These are phyloP conservation scores for Coleophora flavipennella DNA, from an alignment of 2,888 invertebrate species.

Conservation along the genomic window DNA sequence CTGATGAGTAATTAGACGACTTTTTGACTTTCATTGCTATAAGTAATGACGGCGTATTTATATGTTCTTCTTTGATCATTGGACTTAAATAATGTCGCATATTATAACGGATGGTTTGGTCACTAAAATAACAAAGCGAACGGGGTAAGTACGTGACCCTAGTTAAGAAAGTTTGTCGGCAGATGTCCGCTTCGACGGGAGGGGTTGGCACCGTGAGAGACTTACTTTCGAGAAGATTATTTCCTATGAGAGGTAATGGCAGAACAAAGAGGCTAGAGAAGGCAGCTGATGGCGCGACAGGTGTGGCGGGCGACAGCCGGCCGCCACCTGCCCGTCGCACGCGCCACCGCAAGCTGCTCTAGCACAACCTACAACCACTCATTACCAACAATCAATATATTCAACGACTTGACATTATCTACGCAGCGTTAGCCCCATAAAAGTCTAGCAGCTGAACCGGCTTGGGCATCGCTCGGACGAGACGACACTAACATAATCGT, in stretches of 20 bases:
- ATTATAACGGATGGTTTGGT: too few relatives aligned
- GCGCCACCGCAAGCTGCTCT: slow-evolving; percentile 64
- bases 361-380: slow-evolving; percentile 40
- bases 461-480: slow-evolving; percentile 1
- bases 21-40: too few relatives aligned
- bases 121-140: too few relatives aligned
- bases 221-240: slow-evolving; percentile 1
- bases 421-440: slow-evolving; percentile 21
- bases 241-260: slow-evolving; percentile 1
- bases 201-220: slow-evolving; percentile 7
- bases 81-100: too few relatives aligned
- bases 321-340: slow-evolving; percentile 52
- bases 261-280: slow-evolving; percentile 35
- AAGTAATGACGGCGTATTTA: too few relatives aligned
- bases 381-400: slow-evolving; percentile 34
- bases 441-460: slow-evolving; percentile 37
- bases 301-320: slow-evolving; percentile 63
- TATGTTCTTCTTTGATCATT: too few relatives aligned
- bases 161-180: slow-evolving; percentile 5
- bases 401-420: slow-evolving; percentile 32
- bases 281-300: slow-evolving; percentile 65
- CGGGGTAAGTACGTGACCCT: background rate
- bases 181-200: slow-evolving; percentile 10
- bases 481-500: slow-evolving; percentile 23
- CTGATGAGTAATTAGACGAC: too few relatives aligned